Conservation (phyloP, 2,113 vertebrate species). For the Tupaia chinensis region DNA sequence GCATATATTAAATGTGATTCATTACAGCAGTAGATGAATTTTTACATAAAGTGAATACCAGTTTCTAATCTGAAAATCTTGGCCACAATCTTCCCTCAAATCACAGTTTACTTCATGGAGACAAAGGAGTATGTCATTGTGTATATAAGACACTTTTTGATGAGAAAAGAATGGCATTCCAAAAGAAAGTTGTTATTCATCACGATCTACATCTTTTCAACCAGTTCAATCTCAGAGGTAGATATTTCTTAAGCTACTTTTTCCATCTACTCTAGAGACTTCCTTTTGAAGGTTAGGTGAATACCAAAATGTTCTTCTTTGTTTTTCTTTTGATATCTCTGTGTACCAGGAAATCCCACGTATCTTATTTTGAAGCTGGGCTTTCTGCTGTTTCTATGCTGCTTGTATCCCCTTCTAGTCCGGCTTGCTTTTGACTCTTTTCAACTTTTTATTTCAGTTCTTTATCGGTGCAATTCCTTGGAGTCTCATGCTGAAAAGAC, state of each 20-base stretch:
- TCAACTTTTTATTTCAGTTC: constrained; percentile 68
- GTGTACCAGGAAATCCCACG: constrained; percentile 55
- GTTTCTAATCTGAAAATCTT: background rate
- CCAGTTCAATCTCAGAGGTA: constrained; percentile 70
- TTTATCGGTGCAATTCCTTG: constrained; percentile 82
- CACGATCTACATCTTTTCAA: constrained; percentile 73
- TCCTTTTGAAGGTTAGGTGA: constrained; percentile 83
- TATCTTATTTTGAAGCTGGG: constrained; percentile 71
- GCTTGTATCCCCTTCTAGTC: constrained; percentile 56
- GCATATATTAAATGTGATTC: background rate
- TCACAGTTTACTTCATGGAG: background rate
- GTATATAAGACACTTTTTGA: background rate
- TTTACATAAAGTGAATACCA: background rate
- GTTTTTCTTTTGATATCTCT: constrained; percentile 80
- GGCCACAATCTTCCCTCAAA: background rate
- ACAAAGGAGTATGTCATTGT: background rate
- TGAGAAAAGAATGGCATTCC: constrained; percentile 8
- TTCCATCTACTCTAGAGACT: constrained; percentile 66
- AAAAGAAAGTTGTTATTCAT: constrained; percentile 78
- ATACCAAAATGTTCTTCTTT: constrained; percentile 81
- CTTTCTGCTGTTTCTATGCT: constrained; percentile 70
- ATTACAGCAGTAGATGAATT: background rate
- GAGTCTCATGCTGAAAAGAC: constrained; percentile 76
- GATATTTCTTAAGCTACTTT: constrained; percentile 58
- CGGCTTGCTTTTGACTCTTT: constrained; percentile 70